Evolutionary conservation across 2,888 invertebrate species (phyloP), one percentile per base, ranked within the genome.

Genomic region (Ischnura elegans): DNA sequence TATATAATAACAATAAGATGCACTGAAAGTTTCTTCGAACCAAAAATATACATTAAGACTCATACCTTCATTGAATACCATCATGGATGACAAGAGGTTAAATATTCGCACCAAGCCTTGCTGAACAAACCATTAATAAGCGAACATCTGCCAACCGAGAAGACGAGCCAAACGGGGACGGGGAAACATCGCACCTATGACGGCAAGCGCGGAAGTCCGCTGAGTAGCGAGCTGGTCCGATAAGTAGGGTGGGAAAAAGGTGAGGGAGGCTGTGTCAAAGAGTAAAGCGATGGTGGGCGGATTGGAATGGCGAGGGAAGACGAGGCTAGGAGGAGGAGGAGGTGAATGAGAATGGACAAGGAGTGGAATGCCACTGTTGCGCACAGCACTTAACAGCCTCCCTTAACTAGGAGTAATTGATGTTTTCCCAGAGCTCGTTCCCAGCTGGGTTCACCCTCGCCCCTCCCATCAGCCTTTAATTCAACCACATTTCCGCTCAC

Each of bases 321-420:
- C n/a, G 45, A 5, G 45, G 45, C 43, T 21, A n/a, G 43, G 25
- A 43, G 16, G 45, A n/a, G 86, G 86, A 86, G 45, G 86, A 46
- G 36, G n/a, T 45, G 25, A 46, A 86, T 25, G 90, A 61, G 61
- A 43, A 61, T 61, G 43, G 90, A 47, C 46, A 19, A 51, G 2
- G 43, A 61, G 43, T 66, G 90, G 90, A 90, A 90, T 90, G 90
- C 61, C 25, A 61, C 61, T 90, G 90, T 61, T 90, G 43, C 51
- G 90, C n/a, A n/a, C n/a, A 76, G 43, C 61, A 90, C 61, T 90
- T 90, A 90, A 90, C 90, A 90, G 90, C 90, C 61, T 61, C 61
- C 43, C 90, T 90, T 90, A 90, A 90, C 90, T 55, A 90, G 90
- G 61, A 90, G 90, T 90, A 90, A 90, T 90, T 90, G 90, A 90